phyloP scores from a whole-genome alignment of 2,113 vertebrate species.

The Pao palembangensis region DNA sequence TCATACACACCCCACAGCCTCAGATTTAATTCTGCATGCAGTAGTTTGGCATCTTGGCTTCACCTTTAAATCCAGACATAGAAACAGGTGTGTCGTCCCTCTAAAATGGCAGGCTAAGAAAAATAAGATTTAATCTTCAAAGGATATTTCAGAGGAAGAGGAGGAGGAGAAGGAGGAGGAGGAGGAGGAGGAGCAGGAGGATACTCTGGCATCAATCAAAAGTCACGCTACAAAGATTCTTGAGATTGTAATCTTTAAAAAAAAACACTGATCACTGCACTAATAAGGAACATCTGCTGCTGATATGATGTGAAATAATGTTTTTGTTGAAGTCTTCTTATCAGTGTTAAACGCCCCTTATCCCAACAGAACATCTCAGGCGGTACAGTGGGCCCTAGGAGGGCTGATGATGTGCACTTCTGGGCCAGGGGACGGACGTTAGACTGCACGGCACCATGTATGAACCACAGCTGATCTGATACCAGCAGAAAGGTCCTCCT shows the following conservation, averaged over 20 bases:
- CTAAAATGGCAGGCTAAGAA: not conserved
- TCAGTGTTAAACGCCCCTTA: not conserved
- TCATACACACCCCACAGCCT: not conserved
- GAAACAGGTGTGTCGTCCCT: not conserved
- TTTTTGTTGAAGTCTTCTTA: not conserved
- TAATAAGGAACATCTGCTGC: slow-evolving; percentile 3
- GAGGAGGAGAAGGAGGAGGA: not conserved
- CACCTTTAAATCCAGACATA: slow-evolving; percentile 4
- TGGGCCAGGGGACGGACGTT: not conserved
- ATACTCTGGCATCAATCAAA: not conserved
- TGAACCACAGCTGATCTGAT: slow-evolving; percentile 68
- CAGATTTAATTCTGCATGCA: not conserved
- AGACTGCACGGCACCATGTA: slow-evolving; percentile 49
- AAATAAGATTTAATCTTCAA: too few relatives aligned
- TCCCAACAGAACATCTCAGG: not conserved
- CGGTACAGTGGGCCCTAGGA: not conserved
- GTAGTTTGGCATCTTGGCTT: not conserved
- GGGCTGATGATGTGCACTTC: slow-evolving; percentile 15
- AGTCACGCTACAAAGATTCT: too few relatives aligned
- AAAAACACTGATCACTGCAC: not conserved
- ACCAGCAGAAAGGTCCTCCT: slow-evolving; percentile 41
- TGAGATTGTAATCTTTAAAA: too few relatives aligned
- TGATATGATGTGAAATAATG: not conserved
- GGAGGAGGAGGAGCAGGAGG: not conserved
- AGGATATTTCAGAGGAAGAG: not conserved